These are phyloP conservation scores for Noctilio leporinus DNA, from an alignment of 2,113 vertebrate species.

Conservation along the genomic window DNA sequence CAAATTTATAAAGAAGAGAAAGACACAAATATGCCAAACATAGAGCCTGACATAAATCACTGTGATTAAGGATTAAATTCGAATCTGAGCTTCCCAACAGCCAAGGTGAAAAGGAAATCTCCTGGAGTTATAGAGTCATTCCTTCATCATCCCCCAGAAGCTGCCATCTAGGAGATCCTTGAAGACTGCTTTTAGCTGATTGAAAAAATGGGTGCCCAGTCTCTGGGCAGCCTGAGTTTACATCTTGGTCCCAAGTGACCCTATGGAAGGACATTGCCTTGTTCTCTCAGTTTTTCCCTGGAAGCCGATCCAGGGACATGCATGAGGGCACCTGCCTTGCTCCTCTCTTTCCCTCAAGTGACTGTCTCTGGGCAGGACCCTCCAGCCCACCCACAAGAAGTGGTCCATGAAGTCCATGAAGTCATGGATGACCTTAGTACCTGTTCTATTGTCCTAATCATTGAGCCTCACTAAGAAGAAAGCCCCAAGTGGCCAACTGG, in stretches of 20 bases:
- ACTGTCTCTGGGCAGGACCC: background rate
- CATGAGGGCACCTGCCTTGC: background rate
- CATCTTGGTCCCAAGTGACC: background rate
- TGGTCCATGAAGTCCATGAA: background rate
- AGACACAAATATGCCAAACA: background rate
- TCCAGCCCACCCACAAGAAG: background rate
- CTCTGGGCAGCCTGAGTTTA: background rate
- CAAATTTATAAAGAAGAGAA: background rate
- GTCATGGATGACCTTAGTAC: slow-evolving; percentile 28
- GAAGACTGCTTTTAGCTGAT: background rate
- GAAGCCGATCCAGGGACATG: background rate
- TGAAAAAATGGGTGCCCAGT: background rate
- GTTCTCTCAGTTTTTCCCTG: background rate
- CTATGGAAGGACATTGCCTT: accelerated
- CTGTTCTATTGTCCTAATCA: slow-evolving; percentile 31
- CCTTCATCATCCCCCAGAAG: background rate
- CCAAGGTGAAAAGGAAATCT: background rate
- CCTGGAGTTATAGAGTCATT: background rate
- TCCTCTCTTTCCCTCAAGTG: background rate
- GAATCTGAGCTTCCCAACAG: background rate
- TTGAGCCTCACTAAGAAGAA: slow-evolving; percentile 34
- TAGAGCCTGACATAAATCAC: background rate
- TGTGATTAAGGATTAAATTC: background rate
- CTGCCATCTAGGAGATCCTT: background rate
- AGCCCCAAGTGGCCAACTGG: background rate